A percentile compares a stretch with the other conserved stretches of the same genome.
These are phyloP conservation scores for Esox lucius DNA, from an alignment of 2,797 vertebrate species.

Conservation along the genomic window DNA sequence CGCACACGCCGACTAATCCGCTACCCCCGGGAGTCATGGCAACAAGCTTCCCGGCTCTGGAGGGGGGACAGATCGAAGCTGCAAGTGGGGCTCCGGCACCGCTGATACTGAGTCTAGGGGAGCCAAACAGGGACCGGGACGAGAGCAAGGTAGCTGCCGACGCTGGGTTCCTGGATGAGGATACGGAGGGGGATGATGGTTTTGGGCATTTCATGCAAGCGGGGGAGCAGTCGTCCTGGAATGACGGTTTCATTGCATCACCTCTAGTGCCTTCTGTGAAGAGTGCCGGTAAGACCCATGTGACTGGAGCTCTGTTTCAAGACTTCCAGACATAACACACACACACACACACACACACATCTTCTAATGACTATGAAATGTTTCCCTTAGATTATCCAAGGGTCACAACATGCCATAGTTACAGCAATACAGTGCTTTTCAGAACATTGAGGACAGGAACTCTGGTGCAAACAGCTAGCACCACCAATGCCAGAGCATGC, in stretches of 20 bases:
- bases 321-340: background rate
- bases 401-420: no score
- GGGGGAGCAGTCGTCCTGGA: conserved; percentile 62
- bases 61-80: conserved; percentile 21
- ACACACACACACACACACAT: background rate
- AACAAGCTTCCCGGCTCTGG: conserved; percentile 57
- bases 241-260: conserved; percentile 52
- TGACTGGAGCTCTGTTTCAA: conserved; percentile 1
- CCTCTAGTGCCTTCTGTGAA: conserved; percentile 67
- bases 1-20: conserved; percentile 59
- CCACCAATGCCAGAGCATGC: no score
- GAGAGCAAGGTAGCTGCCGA: conserved; percentile 58
- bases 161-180: conserved; percentile 18
- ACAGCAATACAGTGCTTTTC: no score
- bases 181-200: conserved; percentile 61
- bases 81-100: conserved; percentile 1
- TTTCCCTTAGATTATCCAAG: no score
- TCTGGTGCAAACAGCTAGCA: background rate
- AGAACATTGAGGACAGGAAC: background rate
- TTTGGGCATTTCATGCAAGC: conserved; percentile 80
- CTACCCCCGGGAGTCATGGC: conserved; percentile 66
- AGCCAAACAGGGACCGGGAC: conserved; percentile 38
- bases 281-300: conserved; percentile 66
- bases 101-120: conserved; percentile 10
- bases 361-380: background rate